Percentiles rank a stretch among this genome's conserved stretches.
Evolutionary conservation across 1,140 invertebrate genomes (phyloP).

Genomic region (Heliconius melpomene): DNA sequence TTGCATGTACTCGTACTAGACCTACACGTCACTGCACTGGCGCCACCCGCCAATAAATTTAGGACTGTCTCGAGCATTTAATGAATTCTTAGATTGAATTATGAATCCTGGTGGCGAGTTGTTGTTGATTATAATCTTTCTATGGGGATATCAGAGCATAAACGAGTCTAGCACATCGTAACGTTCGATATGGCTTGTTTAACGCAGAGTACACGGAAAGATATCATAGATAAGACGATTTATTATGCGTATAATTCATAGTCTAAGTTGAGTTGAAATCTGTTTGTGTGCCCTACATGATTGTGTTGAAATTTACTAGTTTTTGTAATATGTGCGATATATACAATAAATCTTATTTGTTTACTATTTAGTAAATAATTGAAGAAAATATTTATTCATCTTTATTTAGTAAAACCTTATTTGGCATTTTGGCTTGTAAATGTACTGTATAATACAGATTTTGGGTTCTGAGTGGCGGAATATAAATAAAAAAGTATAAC

Average conservation of each 20-base stretch:
- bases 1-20: conserved; percentile 43
- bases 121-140: conserved; percentile 70
- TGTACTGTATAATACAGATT: no score
- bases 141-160: conserved; percentile 56
- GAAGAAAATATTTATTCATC: not conserved
- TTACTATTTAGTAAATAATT: not conserved
- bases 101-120: conserved; percentile 64
- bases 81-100: conserved; percentile 74
- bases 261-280: conserved; percentile 32
- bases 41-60: conserved; percentile 77
- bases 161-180: conserved; percentile 62
- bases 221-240: conserved; percentile 47
- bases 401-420: not conserved
- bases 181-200: conserved; percentile 53
- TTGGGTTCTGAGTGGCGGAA: no score
- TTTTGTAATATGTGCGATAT: not conserved
- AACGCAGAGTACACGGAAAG: conserved; percentile 42
- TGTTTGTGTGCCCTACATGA: conserved; percentile 25
- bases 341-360: not conserved
- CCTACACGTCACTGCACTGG: conserved; percentile 64
- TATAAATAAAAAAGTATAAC: no score
- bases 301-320: conserved; percentile 24
- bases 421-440: not conserved
- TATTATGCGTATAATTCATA: conserved; percentile 47
- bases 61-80: conserved; percentile 73